phyloP scores from a whole-genome alignment of 1,140 invertebrate species.

The Listronotus bonariensis region DNA sequence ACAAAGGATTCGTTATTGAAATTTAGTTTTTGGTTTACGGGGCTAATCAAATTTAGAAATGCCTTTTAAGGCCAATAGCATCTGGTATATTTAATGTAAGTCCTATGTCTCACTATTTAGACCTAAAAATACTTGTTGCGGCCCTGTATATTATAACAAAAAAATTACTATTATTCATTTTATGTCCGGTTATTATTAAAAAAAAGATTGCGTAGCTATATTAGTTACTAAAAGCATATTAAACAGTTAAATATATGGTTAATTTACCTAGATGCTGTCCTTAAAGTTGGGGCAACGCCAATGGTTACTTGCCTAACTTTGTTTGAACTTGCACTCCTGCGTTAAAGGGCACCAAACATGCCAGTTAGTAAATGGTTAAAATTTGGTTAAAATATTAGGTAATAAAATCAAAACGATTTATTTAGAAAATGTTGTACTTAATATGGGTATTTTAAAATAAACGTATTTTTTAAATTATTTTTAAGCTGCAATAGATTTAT shows the following conservation, averaged over 20 bases:
- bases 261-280: constrained; percentile 55
- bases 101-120: too few relatives aligned
- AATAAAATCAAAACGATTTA: constrained; percentile 24
- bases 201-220: constrained; percentile 1
- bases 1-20: too few relatives aligned
- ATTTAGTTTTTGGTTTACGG: too few relatives aligned
- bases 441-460: not conserved
- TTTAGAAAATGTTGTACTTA: not conserved
- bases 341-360: constrained; percentile 52
- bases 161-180: too few relatives aligned
- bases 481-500: too few relatives aligned
- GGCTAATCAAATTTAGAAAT: too few relatives aligned
- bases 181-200: not conserved
- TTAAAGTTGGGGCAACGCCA: constrained; percentile 52
- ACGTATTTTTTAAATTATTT: too few relatives aligned
- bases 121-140: not conserved
- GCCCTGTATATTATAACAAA: not conserved
- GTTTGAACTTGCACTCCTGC: constrained; percentile 51
- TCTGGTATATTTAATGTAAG: too few relatives aligned
- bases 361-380: constrained; percentile 50
- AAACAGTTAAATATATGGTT: constrained; percentile 36
- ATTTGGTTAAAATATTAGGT: constrained; percentile 12
- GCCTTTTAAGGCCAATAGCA: too few relatives aligned
- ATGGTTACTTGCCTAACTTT: constrained; percentile 54
- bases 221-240: constrained; percentile 32